Conservation (phyloP, 2,113 vertebrate species). For the Rattus rattus region DNA sequence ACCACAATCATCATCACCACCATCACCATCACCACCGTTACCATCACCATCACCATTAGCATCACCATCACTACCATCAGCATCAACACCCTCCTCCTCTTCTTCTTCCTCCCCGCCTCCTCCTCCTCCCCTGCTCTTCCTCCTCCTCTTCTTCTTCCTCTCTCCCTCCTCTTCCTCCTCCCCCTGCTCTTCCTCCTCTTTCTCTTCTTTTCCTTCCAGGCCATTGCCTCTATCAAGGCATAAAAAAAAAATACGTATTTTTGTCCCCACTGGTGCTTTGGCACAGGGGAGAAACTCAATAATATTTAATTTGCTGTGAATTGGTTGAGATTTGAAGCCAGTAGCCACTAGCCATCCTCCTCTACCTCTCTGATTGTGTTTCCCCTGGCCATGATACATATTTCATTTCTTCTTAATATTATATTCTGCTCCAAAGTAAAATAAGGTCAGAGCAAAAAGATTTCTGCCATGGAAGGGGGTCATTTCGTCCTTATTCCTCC, state of each 20-base stretch:
- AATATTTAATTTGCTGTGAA: not conserved
- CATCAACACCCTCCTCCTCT: too few species aligned
- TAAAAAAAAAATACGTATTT: not conserved
- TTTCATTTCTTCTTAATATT: constrained; percentile 6
- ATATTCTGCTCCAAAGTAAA: not conserved
- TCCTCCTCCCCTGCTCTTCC: too few species aligned
- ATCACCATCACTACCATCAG: too few species aligned
- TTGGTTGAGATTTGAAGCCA: not conserved
- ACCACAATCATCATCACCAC: too few species aligned
- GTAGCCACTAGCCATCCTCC: too few species aligned
- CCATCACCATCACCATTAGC: not conserved
- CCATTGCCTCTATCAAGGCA: not conserved
- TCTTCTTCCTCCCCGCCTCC: too few species aligned
- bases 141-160: too few species aligned
- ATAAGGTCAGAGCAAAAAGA: not conserved
- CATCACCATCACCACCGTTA: too few species aligned
- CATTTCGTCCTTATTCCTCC: not conserved
- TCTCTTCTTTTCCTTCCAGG: not conserved
- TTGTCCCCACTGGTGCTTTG: not conserved
- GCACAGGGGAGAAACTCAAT: not conserved
- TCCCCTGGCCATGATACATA: not conserved
- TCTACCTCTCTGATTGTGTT: not conserved
- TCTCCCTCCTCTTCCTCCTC: too few species aligned
- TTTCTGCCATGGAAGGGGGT: not conserved
- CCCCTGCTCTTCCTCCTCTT: too few species aligned